Conservation (phyloP, 2,888 invertebrate species). For the Tipula unca region DNA sequence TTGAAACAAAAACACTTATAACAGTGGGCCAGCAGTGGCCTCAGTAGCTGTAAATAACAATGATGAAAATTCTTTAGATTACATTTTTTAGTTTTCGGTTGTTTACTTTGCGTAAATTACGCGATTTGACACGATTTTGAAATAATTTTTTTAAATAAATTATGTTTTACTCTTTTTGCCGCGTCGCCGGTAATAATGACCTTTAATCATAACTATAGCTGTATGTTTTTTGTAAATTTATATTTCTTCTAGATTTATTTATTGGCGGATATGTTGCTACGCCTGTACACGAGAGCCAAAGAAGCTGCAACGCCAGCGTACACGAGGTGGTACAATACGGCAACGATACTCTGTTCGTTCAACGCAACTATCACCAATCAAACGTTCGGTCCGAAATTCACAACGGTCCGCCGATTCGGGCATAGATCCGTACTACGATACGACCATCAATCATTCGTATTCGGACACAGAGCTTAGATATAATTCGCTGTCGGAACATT, state of each 20-base stretch:
- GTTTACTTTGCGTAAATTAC: background rate
- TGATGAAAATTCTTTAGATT: background rate
- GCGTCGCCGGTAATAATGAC: background rate
- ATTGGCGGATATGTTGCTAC: slow-evolving; percentile 88
- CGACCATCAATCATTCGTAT: slow-evolving; percentile 51
- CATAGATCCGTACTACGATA: slow-evolving; percentile 45
- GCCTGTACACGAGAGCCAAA: slow-evolving; percentile 74
- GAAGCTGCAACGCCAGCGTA: slow-evolving; percentile 39
- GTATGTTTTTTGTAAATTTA: background rate
- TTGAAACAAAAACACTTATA: too few species aligned
- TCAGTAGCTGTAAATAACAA: background rate
- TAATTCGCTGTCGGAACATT: slow-evolving; percentile 32
- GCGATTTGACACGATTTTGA: background rate
- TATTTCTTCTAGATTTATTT: slow-evolving; percentile 64
- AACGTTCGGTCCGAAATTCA: slow-evolving; percentile 50
- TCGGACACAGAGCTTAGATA: slow-evolving; percentile 60
- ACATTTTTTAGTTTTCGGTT: background rate
- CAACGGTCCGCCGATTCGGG: slow-evolving; percentile 57
- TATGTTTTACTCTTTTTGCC: background rate
- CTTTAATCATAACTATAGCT: background rate
- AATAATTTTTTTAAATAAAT: background rate
- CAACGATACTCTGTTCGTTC: slow-evolving; percentile 27
- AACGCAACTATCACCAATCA: background rate
- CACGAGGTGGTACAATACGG: slow-evolving; percentile 42
- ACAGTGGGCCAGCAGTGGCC: background rate